A percentile compares a stretch with the other conserved stretches of the same genome.
These are phyloP conservation scores for Hippocampus abdominalis DNA, from an alignment of 2,113 vertebrate genomes.

Conservation along the genomic window DNA sequence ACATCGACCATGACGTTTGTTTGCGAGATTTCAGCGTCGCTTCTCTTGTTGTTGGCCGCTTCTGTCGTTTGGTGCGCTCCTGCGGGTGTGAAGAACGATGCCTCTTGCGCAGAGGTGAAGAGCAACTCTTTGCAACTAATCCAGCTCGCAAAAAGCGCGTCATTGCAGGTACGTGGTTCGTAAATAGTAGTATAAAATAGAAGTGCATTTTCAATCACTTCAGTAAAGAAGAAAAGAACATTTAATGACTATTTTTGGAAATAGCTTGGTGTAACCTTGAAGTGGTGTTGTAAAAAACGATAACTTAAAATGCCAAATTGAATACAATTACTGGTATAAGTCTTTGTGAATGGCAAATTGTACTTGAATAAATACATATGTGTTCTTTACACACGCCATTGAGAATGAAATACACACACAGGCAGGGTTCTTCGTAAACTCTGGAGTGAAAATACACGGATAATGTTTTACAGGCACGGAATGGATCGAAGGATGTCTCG, in stretches of 20 bases:
- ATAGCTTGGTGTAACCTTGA: no score
- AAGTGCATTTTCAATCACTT: not conserved
- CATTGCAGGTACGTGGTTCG: slow-evolving; percentile 34
- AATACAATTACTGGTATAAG: no score
- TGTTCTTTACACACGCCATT: no score
- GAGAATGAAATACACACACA: no score
- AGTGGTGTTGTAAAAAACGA: no score
- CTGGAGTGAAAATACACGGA: not conserved
- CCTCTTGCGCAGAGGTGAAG: slow-evolving; percentile 3
- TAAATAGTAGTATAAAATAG: not conserved
- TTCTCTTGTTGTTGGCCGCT: slow-evolving; percentile 3
- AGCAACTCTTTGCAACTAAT: slow-evolving; percentile 39
- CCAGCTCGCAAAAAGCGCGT: slow-evolving; percentile 10
- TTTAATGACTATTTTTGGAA: no score
- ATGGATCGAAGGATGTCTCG: slow-evolving; percentile 2
- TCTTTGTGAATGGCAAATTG: no score
- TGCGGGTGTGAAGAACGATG: not conserved
- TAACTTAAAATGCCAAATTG: no score
- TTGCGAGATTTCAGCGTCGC: not conserved
- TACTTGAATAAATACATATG: no score
- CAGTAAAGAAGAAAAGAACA: no score
- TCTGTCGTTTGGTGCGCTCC: slow-evolving; percentile 34
- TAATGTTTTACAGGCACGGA: slow-evolving; percentile 39
- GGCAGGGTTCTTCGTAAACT: no score
- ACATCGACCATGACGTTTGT: slow-evolving; percentile 21